Conservation (phyloP, 2,888 invertebrate genomes). For the Agrotis exclamationis region DNA sequence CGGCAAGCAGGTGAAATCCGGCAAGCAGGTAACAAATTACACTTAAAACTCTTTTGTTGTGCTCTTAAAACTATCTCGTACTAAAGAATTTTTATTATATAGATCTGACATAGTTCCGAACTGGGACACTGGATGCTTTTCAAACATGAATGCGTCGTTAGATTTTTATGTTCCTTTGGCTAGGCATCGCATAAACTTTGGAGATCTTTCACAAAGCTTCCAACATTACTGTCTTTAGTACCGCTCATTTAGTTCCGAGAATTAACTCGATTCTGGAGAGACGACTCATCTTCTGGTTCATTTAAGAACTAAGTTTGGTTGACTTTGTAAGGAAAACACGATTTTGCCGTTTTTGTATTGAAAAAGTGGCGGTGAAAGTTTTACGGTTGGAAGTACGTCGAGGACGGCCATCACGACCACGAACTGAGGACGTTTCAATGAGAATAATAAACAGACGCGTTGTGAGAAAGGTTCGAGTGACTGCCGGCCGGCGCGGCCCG, state of each 20-base stretch:
- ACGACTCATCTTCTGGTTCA: conserved; percentile 1
- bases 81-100: conserved; percentile 8
- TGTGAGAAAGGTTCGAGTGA: background rate
- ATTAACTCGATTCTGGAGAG: conserved; percentile 7
- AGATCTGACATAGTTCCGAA: conserved; percentile 31
- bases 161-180: conserved; percentile 8
- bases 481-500: background rate
- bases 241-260: conserved; percentile 2
- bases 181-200: conserved; percentile 15
- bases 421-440: conserved; percentile 1
- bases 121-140: background rate
- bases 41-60: conserved; percentile 23
- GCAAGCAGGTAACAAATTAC: conserved; percentile 13
- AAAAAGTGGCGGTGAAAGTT: conserved; percentile 13
- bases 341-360: conserved; percentile 6
- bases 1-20: too few species aligned
- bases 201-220: conserved; percentile 6
- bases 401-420: background rate
- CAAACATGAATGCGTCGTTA: conserved; percentile 7
- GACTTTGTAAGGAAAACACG: conserved; percentile 16
- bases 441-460: conserved; percentile 15
- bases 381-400: background rate
- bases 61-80: conserved; percentile 11
- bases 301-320: conserved; percentile 14
- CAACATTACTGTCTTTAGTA: conserved; percentile 1